Conservation (phyloP, 2,113 vertebrate genomes). For the Sardina pilchardus region DNA sequence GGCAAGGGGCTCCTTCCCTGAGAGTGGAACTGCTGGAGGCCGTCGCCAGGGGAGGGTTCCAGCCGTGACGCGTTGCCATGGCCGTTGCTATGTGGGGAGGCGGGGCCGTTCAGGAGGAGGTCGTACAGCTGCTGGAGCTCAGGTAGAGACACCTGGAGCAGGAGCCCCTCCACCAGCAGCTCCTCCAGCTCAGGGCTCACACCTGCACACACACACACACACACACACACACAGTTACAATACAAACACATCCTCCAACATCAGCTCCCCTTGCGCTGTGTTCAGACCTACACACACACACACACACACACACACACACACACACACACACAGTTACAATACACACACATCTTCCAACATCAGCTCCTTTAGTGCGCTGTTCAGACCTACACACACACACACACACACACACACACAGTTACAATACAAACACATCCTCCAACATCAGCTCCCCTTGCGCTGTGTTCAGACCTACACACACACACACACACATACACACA, state of each 20-base stretch:
- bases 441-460: too few relatives aligned
- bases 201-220: conserved; percentile 62
- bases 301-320: neutral
- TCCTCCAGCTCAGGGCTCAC: conserved; percentile 85
- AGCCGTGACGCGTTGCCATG: conserved; percentile 57
- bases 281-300: conserved; percentile 72
- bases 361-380: too few relatives aligned
- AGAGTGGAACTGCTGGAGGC: conserved; percentile 60
- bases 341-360: too few relatives aligned
- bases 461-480: too few relatives aligned
- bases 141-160: conserved; percentile 88
- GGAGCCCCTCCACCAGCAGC: conserved; percentile 92
- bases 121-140: conserved; percentile 88
- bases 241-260: conserved; percentile 80
- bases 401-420: neutral
- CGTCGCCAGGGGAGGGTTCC: conserved; percentile 36
- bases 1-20: conserved; percentile 55
- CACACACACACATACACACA: neutral
- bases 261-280: conserved; percentile 83
- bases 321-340: neutral
- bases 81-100: conserved; percentile 54
- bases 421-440: too few relatives aligned
- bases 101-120: conserved; percentile 76
- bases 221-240: neutral
- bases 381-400: neutral